Conservation (phyloP, 2,888 invertebrate species). For the Drosophila kokeensis region DNA sequence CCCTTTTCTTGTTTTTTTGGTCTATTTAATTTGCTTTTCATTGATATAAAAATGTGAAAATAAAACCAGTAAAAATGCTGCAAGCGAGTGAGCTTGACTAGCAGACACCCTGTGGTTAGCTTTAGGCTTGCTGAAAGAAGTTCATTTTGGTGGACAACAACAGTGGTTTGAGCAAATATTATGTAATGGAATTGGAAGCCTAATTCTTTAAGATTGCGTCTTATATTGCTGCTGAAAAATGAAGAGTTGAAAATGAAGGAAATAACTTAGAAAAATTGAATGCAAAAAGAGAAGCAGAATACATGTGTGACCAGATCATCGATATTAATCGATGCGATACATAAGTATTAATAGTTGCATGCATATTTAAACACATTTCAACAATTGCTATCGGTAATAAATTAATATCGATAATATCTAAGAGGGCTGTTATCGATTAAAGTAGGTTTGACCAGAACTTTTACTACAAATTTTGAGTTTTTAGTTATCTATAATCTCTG, state of each 20-base stretch:
- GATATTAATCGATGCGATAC: too few relatives aligned
- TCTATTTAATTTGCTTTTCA: conserved; percentile 5
- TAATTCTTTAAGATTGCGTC: not conserved
- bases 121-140: not conserved
- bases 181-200: not conserved
- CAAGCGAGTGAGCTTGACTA: not conserved
- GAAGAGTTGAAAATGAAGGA: too few relatives aligned
- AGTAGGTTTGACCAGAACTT: not conserved
- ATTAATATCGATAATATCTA: too few relatives aligned
- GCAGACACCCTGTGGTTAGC: not conserved
- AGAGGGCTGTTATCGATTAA: too few relatives aligned
- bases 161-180: not conserved
- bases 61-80: not conserved
- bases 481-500: not conserved
- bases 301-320: too few relatives aligned
- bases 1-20: not conserved
- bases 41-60: conserved; percentile 6
- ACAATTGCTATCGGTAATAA: too few relatives aligned
- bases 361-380: too few relatives aligned
- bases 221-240: too few relatives aligned
- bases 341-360: too few relatives aligned
- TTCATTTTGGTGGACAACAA: not conserved
- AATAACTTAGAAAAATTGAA: too few relatives aligned
- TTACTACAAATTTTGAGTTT: not conserved
- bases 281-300: too few relatives aligned